Conservation (phyloP, 1,140 invertebrate species). For the Lutraria rhynchaena region DNA sequence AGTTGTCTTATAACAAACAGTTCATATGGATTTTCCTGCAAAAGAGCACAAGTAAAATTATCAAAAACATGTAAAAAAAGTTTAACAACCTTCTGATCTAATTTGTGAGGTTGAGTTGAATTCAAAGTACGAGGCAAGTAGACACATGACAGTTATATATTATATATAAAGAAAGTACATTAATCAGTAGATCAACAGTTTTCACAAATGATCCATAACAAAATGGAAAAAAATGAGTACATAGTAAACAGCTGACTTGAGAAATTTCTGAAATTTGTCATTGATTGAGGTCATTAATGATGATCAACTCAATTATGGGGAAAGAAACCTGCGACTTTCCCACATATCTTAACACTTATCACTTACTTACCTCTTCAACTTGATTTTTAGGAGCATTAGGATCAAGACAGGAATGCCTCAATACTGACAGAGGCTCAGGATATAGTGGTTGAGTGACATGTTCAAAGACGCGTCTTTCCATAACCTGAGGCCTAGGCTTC, state of each 20-base stretch:
- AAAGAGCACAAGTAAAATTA: background rate
- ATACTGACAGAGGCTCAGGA: background rate
- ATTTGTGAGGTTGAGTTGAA: background rate
- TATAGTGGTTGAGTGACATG: conserved; percentile 7
- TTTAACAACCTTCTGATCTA: background rate
- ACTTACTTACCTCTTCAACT: conserved; percentile 19
- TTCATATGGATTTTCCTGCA: conserved; percentile 32
- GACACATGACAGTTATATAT: background rate
- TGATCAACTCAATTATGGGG: too few relatives aligned
- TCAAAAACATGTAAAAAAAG: background rate
- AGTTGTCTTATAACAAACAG: conserved; percentile 11
- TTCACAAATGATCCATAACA: background rate
- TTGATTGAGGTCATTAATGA: too few relatives aligned
- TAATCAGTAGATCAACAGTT: background rate
- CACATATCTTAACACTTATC: too few relatives aligned
- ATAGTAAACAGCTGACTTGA: too few relatives aligned
- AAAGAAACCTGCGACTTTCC: too few relatives aligned
- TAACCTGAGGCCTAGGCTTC: background rate
- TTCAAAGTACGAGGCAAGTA: background rate
- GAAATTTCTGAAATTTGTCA: too few relatives aligned
- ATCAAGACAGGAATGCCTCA: conserved; percentile 7
- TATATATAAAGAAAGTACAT: background rate
- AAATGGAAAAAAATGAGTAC: background rate
- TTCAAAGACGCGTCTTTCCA: conserved; percentile 26
- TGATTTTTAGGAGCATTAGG: background rate